Conservation (phyloP, 1,140 invertebrate species). For the Aphelenchoides besseyi region DNA sequence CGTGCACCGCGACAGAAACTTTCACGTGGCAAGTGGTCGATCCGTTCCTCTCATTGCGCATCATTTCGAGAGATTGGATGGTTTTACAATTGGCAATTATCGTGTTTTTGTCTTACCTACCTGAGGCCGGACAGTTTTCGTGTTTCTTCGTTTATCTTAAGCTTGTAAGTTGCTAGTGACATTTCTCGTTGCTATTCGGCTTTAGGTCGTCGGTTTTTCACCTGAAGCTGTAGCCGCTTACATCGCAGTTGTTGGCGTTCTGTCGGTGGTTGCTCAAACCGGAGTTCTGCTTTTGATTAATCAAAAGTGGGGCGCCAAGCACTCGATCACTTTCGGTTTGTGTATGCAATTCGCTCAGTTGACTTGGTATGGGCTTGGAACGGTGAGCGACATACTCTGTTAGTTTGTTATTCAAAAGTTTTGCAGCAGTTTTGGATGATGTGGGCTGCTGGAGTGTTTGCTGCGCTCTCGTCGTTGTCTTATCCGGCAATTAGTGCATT, state of each 20-base stretch:
- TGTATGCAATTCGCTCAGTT: constrained; percentile 89
- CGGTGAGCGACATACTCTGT: constrained; percentile 52
- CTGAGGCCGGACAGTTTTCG: constrained; percentile 95
- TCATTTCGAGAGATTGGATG: constrained; percentile 90
- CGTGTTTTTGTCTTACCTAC: constrained; percentile 93
- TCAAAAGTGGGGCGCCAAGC: constrained; percentile 85
- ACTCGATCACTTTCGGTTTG: constrained; percentile 92
- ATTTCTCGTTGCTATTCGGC: too few relatives aligned
- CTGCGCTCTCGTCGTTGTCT: constrained; percentile 83
- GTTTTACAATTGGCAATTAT: constrained; percentile 93
- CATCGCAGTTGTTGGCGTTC: constrained; percentile 90
- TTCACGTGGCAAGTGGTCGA: constrained; percentile 83
- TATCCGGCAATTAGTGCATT: constrained; percentile 99
- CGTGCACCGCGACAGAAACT: constrained; percentile 42
- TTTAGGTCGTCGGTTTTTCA: constrained; percentile 85
- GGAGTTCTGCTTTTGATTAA: constrained; percentile 80
- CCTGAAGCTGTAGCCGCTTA: constrained; percentile 90
- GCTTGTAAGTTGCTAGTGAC: constrained; percentile 72
- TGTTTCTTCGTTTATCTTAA: constrained; percentile 99
- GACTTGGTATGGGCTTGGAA: constrained; percentile 91
- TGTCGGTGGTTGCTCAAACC: constrained; percentile 89
- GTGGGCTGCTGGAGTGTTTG: constrained; percentile 93
- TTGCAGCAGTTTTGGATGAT: constrained; percentile 77
- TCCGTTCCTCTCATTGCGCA: constrained; percentile 84
- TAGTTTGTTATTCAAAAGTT: constrained; percentile 67